A percentile compares a stretch with the other conserved stretches of the same genome.
Evolutionary conservation across 2,888 invertebrate genomes (phyloP).

Genomic region (Onchidella celtica): DNA sequence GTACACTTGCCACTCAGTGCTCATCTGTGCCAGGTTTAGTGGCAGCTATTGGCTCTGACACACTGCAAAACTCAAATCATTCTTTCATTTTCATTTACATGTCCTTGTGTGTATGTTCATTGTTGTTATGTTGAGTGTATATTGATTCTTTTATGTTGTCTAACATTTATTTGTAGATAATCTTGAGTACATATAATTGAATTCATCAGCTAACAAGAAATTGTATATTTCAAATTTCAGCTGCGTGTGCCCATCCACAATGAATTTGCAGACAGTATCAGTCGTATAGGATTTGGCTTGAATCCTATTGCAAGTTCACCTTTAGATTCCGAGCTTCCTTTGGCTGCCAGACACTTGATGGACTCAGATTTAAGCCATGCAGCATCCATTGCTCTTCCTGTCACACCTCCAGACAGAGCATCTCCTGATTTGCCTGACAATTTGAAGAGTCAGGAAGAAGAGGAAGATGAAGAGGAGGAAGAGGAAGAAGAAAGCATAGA

Average conservation of each 20-base stretch:
- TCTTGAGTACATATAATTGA: no score
- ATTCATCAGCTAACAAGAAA: no score
- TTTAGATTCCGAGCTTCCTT: constrained; percentile 66
- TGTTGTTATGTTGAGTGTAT: no score
- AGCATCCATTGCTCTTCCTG: constrained; percentile 40
- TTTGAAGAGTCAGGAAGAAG: constrained; percentile 46
- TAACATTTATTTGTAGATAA: no score
- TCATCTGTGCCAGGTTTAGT: no score
- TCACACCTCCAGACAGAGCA: constrained; percentile 41
- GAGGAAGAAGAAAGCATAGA: constrained; percentile 51
- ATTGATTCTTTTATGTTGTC: no score
- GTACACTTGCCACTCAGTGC: no score
- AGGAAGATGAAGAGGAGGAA: constrained; percentile 60
- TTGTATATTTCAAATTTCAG: constrained; percentile 15
- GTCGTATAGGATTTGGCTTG: constrained; percentile 19
- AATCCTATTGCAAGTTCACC: constrained; percentile 77
- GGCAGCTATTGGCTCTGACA: no score
- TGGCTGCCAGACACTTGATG: constrained; percentile 17
- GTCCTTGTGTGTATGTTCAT: no score
- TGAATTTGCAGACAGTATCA: not conserved
- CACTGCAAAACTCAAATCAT: no score
- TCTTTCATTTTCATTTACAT: no score
- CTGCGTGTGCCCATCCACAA: not conserved
- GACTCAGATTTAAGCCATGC: constrained; percentile 57
- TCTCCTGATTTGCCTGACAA: constrained; percentile 15